Percentiles rank a stretch among this genome's conserved stretches.
These are phyloP conservation scores for Philereme transversata DNA, from an alignment of 2,888 invertebrate species.

Conservation along the genomic window DNA sequence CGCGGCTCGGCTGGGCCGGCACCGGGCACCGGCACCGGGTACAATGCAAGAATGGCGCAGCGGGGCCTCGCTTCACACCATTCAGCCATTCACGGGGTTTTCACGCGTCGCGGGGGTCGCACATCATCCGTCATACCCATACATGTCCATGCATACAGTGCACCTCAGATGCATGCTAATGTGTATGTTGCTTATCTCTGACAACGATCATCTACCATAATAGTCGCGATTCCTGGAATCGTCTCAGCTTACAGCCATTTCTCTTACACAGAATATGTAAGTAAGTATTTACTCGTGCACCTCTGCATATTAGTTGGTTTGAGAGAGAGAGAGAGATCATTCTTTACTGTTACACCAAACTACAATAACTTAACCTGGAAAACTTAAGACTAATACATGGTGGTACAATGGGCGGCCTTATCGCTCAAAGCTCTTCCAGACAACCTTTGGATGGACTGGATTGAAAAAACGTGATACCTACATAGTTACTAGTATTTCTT, in stretches of 20 bases:
- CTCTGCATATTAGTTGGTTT: too few relatives aligned
- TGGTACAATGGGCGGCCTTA: too few relatives aligned
- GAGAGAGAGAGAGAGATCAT: too few relatives aligned
- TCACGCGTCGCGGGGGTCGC: conserved; percentile 64
- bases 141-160: conserved; percentile 1
- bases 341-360: too few relatives aligned
- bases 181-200: conserved; percentile 30
- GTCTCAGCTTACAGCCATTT: background rate
- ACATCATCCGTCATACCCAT: conserved; percentile 59
- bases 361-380: too few relatives aligned
- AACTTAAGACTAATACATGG: too few relatives aligned
- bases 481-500: too few relatives aligned
- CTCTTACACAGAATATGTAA: too few relatives aligned
- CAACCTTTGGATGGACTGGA: too few relatives aligned
- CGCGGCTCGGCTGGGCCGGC: conserved; percentile 39
- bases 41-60: conserved; percentile 71
- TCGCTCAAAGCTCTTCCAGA: too few relatives aligned
- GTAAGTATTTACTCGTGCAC: too few relatives aligned
- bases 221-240: conserved; percentile 22
- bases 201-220: conserved; percentile 18
- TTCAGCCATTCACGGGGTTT: conserved; percentile 68
- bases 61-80: conserved; percentile 64
- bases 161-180: conserved; percentile 51
- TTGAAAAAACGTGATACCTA: too few relatives aligned
- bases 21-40: conserved; percentile 26